phyloP scores from a whole-genome alignment of 2,888 invertebrate species.

The Perithous albicinctus region DNA sequence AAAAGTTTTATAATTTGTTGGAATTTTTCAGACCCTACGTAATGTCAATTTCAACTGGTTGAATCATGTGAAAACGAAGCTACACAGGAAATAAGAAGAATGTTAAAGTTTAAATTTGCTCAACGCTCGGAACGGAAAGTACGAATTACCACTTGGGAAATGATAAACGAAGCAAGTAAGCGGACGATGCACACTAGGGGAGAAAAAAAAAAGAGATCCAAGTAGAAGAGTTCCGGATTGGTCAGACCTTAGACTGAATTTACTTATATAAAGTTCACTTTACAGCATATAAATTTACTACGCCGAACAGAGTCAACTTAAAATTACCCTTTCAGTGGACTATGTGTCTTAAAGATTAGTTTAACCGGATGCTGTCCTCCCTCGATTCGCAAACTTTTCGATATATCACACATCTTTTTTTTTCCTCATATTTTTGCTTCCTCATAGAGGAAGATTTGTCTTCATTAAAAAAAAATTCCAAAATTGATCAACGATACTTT shows the following conservation, averaged over 20 bases:
- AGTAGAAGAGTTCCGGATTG: constrained; percentile 43
- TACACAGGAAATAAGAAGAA: no score
- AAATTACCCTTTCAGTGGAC: constrained; percentile 18
- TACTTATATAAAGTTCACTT: constrained; percentile 45
- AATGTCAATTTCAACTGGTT: no score
- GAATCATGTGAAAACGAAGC: no score
- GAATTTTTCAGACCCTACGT: no score
- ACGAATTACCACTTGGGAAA: constrained; percentile 12
- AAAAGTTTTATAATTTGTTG: no score
- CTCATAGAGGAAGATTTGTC: no score
- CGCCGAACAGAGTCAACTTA: constrained; percentile 21
- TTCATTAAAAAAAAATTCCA: no score
- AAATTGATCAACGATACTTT: no score
- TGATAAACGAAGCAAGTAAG: not conserved
- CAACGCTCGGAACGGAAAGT: no score
- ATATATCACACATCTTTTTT: not conserved
- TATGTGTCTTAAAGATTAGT: constrained; percentile 29
- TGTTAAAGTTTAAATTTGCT: no score
- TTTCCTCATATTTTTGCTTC: no score
- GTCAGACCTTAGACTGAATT: constrained; percentile 29
- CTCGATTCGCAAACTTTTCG: constrained; percentile 30
- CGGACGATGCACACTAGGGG: constrained; percentile 1
- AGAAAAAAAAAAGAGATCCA: constrained; percentile 13
- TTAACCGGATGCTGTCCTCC: not conserved
- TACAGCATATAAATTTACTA: constrained; percentile 1